A percentile compares a stretch with the other conserved stretches of the same genome.
These are phyloP conservation scores for Leptinotarsa peninsularis DNA, from an alignment of 2,888 invertebrate species.

Conservation along the genomic window DNA sequence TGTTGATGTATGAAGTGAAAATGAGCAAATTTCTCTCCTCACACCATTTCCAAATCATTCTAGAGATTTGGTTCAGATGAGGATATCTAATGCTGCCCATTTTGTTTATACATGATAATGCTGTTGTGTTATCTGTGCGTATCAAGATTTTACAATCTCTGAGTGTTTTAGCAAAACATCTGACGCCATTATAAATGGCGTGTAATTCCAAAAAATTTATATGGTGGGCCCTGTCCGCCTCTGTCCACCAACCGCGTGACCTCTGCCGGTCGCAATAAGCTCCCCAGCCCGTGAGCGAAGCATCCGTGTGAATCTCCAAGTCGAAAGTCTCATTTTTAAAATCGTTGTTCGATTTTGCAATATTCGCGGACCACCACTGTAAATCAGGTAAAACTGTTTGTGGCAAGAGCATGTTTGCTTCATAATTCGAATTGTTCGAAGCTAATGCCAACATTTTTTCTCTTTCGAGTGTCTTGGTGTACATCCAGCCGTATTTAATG, in stretches of 20 bases:
- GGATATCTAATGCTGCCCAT: slow-evolving; percentile 39
- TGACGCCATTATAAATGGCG: slow-evolving; percentile 21
- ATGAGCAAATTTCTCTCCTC: slow-evolving; percentile 38
- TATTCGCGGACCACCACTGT: not conserved
- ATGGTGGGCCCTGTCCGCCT: slow-evolving; percentile 34
- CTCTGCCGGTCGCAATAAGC: slow-evolving; percentile 34
- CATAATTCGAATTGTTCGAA: not conserved
- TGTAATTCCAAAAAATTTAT: slow-evolving; percentile 41
- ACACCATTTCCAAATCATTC: slow-evolving; percentile 41
- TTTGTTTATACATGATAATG: slow-evolving; percentile 38
- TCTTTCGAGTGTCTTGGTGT: not conserved
- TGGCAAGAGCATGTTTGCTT: not conserved
- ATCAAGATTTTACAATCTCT: slow-evolving; percentile 33
- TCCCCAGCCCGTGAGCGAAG: slow-evolving; percentile 47
- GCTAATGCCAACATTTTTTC: not conserved
- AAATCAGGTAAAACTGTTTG: not conserved
- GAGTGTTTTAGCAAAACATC: no score
- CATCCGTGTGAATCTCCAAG: slow-evolving; percentile 42
- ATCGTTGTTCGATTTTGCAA: not conserved
- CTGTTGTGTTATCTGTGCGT: slow-evolving; percentile 36
- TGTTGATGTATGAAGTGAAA: slow-evolving; percentile 34
- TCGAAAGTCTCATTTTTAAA: not conserved
- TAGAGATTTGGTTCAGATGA: slow-evolving; percentile 20
- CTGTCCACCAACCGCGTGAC: slow-evolving; percentile 47
- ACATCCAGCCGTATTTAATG: slow-evolving; percentile 29